Percentiles rank a stretch among this genome's conserved stretches.
Conservation (phyloP, 2,888 invertebrate genomes). For the Scelioninae gen. 1 region DNA sequence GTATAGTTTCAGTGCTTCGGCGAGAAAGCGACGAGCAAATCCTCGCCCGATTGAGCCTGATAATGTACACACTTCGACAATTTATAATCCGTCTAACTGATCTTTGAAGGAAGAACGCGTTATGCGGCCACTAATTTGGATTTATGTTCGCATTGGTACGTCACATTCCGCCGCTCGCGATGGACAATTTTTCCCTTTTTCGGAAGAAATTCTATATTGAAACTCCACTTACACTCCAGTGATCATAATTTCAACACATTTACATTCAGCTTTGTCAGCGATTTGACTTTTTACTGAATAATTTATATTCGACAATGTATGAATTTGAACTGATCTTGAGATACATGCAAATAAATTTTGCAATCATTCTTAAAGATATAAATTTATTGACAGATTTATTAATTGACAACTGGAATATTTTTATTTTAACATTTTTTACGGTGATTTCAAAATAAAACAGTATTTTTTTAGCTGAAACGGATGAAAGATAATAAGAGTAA, state of each 20-base stretch:
- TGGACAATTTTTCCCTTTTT: slow-evolving; percentile 59
- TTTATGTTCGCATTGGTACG: slow-evolving; percentile 83
- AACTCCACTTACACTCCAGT: slow-evolving; percentile 20
- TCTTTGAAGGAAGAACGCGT: slow-evolving; percentile 72
- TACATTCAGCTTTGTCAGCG: slow-evolving; percentile 6
- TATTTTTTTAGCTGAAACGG: too few species aligned
- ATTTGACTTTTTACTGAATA: neutral
- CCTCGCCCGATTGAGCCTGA: slow-evolving; percentile 63
- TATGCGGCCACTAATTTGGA: slow-evolving; percentile 83
- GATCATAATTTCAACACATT: slow-evolving; percentile 39
- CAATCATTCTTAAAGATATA: too few species aligned
- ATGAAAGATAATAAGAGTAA: too few species aligned
- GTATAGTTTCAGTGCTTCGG: slow-evolving; percentile 37
- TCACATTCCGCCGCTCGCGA: slow-evolving; percentile 67
- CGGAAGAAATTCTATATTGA: slow-evolving; percentile 61
- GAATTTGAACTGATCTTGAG: too few species aligned
- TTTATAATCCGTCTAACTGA: slow-evolving; percentile 69
- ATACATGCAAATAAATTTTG: too few species aligned
- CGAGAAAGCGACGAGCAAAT: slow-evolving; percentile 58
- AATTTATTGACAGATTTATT: too few species aligned
- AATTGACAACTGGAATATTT: too few species aligned
- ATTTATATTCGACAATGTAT: too few species aligned
- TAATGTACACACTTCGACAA: slow-evolving; percentile 56
- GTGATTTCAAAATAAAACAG: too few species aligned
- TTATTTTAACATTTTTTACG: too few species aligned